Conservation (phyloP, 2,797 vertebrate genomes). For the Spatula clypeata region DNA sequence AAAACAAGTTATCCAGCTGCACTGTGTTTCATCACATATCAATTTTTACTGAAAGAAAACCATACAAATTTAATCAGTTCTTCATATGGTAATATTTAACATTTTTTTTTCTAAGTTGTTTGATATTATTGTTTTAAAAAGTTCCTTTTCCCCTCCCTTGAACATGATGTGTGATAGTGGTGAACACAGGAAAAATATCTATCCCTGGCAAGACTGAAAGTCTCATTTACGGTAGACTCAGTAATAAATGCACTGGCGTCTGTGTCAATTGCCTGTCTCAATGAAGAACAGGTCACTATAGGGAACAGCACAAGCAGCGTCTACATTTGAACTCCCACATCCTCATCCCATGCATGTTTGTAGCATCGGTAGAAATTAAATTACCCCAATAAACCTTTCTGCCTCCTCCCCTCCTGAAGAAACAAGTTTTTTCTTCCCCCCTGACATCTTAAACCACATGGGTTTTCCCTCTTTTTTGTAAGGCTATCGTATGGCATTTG, state of each 20-base stretch:
- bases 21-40: constrained; percentile 83
- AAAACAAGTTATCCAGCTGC: constrained; percentile 77
- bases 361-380: constrained; percentile 69
- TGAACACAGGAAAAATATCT: constrained; percentile 77
- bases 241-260: constrained; percentile 83
- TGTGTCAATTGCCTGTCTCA: constrained; percentile 79
- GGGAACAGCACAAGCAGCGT: constrained; percentile 35
- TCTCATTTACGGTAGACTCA: constrained; percentile 83
- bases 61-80: constrained; percentile 86
- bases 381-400: constrained; percentile 63
- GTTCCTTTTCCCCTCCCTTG: neutral
- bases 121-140: constrained; percentile 87
- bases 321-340: constrained; percentile 51
- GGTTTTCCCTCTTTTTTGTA: constrained; percentile 27
- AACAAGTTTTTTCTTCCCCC: neutral
- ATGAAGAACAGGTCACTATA: constrained; percentile 80
- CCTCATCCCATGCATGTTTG: constrained; percentile 33
- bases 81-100: constrained; percentile 88
- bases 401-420: constrained; percentile 19
- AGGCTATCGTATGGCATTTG: constrained; percentile 62
- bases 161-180: constrained; percentile 82
- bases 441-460: constrained; percentile 51
- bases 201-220: constrained; percentile 76
- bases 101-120: constrained; percentile 82
- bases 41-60: constrained; percentile 86